These are phyloP conservation scores for Numida meleagris DNA, from an alignment of 2,113 vertebrate genomes.

Conservation along the genomic window DNA sequence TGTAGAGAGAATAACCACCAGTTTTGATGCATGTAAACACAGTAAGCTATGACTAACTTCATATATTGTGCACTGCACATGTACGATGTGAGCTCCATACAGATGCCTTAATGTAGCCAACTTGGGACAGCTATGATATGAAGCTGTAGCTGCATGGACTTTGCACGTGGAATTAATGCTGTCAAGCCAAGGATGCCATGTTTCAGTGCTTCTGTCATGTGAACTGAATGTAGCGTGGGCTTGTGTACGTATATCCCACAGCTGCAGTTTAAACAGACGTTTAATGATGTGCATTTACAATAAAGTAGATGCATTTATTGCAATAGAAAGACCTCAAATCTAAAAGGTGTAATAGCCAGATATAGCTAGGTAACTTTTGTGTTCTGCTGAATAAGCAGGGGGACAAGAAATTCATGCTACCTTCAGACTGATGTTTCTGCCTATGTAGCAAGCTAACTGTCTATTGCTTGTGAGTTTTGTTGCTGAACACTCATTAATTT, in stretches of 20 bases:
- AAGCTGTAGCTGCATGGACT: neutral
- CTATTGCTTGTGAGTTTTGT: slow-evolving; percentile 47
- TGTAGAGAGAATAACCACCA: neutral
- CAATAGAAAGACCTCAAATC: neutral
- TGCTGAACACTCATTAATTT: slow-evolving; percentile 61
- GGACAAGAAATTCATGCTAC: neutral
- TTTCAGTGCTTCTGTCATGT: neutral
- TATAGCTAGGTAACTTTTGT: neutral
- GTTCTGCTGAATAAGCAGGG: neutral
- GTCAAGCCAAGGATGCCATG: neutral
- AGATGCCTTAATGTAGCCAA: neutral
- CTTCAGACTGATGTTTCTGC: slow-evolving; percentile 37
- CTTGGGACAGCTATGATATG: neutral
- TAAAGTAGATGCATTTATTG: neutral
- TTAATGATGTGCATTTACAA: neutral
- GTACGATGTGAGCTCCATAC: neutral
- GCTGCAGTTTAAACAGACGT: neutral
- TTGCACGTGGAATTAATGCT: neutral
- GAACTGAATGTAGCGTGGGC: neutral
- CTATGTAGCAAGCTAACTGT: slow-evolving; percentile 15
- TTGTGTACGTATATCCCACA: neutral
- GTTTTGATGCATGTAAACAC: neutral
- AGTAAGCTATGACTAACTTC: neutral
- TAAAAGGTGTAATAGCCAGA: neutral
- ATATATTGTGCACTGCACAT: neutral